Conservation (phyloP, 2,113 vertebrate species). For the Phalacrocorax carbo region DNA sequence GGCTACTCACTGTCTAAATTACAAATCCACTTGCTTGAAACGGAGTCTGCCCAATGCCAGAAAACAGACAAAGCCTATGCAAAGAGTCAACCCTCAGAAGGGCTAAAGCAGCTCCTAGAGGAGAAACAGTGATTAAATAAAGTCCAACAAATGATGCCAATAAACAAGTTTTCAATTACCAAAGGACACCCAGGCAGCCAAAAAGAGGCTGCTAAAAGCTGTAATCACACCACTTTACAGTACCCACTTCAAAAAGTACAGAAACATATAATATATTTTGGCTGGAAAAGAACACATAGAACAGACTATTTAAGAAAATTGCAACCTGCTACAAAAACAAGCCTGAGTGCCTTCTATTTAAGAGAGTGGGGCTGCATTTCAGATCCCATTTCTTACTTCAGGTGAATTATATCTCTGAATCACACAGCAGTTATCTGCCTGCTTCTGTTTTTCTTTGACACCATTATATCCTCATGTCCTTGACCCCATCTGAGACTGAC, state of each 20-base stretch:
- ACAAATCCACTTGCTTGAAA: neutral
- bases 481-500: constrained; percentile 22
- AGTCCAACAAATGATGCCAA: constrained; percentile 47
- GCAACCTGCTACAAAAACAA: constrained; percentile 67
- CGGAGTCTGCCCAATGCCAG: neutral
- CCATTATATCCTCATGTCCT: constrained; percentile 29
- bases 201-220: constrained; percentile 62
- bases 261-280: constrained; percentile 38
- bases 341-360: constrained; percentile 57
- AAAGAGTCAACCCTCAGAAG: constrained; percentile 18
- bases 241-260: constrained; percentile 30
- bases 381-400: constrained; percentile 47
- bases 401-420: constrained; percentile 61
- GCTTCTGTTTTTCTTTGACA: constrained; percentile 42
- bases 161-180: constrained; percentile 64
- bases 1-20: neutral
- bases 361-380: constrained; percentile 44
- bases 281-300: constrained; percentile 44
- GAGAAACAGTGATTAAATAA: constrained; percentile 54
- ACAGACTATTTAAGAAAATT: constrained; percentile 70
- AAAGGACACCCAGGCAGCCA: constrained; percentile 40
- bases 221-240: constrained; percentile 55
- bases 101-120: constrained; percentile 37
- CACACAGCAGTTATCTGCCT: constrained; percentile 24
- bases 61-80: constrained; percentile 6